Base-by-base conservation (phyloP, 2,888 invertebrate species). In the Eristalinus aeneus region DNA sequence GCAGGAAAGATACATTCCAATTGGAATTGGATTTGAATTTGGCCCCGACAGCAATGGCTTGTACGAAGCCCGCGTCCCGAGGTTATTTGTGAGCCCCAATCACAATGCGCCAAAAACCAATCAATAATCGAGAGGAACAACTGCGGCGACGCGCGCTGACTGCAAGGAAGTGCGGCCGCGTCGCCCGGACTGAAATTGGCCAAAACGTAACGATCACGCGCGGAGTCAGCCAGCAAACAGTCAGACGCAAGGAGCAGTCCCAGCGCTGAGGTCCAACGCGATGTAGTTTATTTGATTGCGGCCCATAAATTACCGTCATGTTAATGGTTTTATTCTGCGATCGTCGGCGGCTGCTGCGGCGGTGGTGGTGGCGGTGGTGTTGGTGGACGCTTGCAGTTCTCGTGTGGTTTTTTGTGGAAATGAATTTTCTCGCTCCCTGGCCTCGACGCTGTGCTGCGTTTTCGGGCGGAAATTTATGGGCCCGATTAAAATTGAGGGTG, bases 81-180 rank as follows among this genome's bases (percentile, higher is more conserved):
- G 81, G 86, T 86, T 86, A 86, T 86, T 86, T 86, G 86, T 86
- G 81, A 60, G 74, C 77, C 61, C 86, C 86, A 86, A 86, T 86
- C 86, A 82, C 86, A 86, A 86, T 82, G 86, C 86, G 86, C 81
- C 86, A 86, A 82, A 86, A 86, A 86, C 86, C 86, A 86, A 86
- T 86, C 86, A 86, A 86, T 86, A 86, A 86, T 82, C 81, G 77
- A 68, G 46, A 31, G 72, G 71, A 82, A 81, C 77, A 82, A 82
- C 77, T 69, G 61, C 85, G 65, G 56, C 84, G 72, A 63, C 67
- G 69, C 46, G 32, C 65, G 46, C 34, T 39, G 11, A 36, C 53
- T n/a, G 46, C 16, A 46, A 46, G 16, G 46, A 46, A 46, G 46
- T 46, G 8, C 1, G 16, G 46, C 46, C 8, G 63, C 69, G 63